Evolutionary conservation across 2,797 vertebrate species (phyloP).

Genomic region (Bovichtus variegatus): DNA sequence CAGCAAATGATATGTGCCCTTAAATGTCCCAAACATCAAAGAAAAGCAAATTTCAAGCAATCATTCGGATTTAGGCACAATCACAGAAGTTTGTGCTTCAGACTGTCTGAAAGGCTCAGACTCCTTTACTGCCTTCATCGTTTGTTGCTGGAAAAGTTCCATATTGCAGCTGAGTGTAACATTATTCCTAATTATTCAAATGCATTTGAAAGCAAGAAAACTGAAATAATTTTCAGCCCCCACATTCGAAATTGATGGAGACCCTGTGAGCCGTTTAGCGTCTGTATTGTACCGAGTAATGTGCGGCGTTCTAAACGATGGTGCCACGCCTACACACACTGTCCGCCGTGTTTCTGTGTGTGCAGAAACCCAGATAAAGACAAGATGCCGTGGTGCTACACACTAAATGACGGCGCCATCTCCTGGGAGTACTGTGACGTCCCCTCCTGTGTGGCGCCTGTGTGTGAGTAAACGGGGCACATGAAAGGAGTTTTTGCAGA

Average conservation of each 20-base stretch:
- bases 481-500: neutral
- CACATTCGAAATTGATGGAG: neutral
- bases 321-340: conserved; percentile 20
- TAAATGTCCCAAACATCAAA: conserved; percentile 32
- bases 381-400: conserved; percentile 94
- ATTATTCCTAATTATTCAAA: neutral
- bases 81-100: neutral
- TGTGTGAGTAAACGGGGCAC: conserved; percentile 73
- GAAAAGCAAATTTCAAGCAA: conserved; percentile 11
- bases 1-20: conserved; percentile 14
- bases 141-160: neutral
- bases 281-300: neutral
- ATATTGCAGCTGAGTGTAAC: conserved; percentile 9
- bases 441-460: conserved; percentile 79
- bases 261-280: neutral
- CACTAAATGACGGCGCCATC: conserved; percentile 84
- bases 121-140: neutral
- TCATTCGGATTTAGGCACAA: neutral
- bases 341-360: conserved; percentile 50
- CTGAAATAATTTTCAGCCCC: neutral
- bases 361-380: conserved; percentile 93
- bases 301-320: conserved; percentile 4
- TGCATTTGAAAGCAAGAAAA: neutral
- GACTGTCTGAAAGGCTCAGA: neutral
- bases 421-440: conserved; percentile 94